These are phyloP conservation scores for Muschampia plurimacula DNA, from an alignment of 2,888 invertebrate species.

Conservation along the genomic window DNA sequence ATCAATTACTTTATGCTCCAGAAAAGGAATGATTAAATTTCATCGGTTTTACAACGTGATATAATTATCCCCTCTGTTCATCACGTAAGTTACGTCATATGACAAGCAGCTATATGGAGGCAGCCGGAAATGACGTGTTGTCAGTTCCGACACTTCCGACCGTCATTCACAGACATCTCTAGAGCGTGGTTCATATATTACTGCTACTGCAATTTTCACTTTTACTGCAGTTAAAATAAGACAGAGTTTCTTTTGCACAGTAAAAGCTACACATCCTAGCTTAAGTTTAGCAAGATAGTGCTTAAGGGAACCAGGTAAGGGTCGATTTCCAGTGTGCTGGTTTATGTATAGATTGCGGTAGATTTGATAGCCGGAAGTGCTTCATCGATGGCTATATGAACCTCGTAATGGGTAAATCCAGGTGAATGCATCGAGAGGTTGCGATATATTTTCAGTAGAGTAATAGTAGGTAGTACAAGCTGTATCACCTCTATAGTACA, in stretches of 20 bases:
- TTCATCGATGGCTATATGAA: too few relatives aligned
- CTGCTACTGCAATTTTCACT: background rate
- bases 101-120: background rate
- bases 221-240: background rate
- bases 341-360: background rate
- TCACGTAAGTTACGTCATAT: background rate
- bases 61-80: background rate
- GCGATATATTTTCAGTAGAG: too few relatives aligned
- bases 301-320: conserved; percentile 9
- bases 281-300: background rate
- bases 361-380: too few relatives aligned
- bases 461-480: too few relatives aligned
- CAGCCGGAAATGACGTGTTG: conserved; percentile 31
- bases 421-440: too few relatives aligned
- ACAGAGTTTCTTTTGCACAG: background rate
- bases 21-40: background rate
- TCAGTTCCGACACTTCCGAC: background rate
- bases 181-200: background rate
- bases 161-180: background rate
- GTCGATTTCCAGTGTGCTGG: conserved; percentile 10
- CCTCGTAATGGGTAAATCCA: too few relatives aligned
- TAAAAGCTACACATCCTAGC: background rate
- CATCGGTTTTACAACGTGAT: background rate
- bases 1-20: background rate
- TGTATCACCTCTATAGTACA: too few relatives aligned